Percentiles rank a stretch among this genome's conserved stretches.
Evolutionary conservation across 1,140 invertebrate genomes (phyloP).

Genomic region (Drosophila sturtevanti): DNA sequence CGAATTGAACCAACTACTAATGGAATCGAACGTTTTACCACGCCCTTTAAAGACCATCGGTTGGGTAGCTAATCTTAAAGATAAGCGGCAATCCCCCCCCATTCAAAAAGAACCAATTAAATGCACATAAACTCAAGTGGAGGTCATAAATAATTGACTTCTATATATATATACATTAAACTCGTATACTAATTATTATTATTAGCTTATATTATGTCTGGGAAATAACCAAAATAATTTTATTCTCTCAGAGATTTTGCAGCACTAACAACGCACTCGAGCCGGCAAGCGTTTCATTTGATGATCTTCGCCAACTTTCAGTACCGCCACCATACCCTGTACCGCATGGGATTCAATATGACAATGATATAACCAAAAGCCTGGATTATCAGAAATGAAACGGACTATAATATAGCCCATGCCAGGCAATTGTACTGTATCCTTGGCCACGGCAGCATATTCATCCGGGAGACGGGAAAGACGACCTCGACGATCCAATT

Average conservation of each 20-base stretch:
- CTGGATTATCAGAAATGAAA: constrained; percentile 75
- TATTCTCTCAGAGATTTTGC: background rate
- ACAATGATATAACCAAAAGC: constrained; percentile 79
- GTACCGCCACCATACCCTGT: constrained; percentile 84
- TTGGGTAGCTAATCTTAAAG: background rate
- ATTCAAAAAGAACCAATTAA: constrained; percentile 11
- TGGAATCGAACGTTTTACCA: background rate
- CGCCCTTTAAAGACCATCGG: constrained; percentile 17
- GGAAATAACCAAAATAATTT: background rate
- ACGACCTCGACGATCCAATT: constrained; percentile 65
- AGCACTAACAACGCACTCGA: constrained; percentile 50
- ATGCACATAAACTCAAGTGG: constrained; percentile 15
- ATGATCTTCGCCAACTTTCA: constrained; percentile 83
- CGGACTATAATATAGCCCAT: constrained; percentile 74
- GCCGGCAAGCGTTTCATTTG: constrained; percentile 75
- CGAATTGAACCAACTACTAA: constrained; percentile 12
- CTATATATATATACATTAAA: background rate
- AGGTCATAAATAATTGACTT: background rate
- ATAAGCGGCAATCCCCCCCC: constrained; percentile 14
- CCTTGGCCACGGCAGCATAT: constrained; percentile 67
- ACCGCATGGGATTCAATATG: constrained; percentile 83
- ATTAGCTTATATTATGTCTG: background rate
- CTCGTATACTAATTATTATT: background rate
- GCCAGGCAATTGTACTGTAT: constrained; percentile 71
- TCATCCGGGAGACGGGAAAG: constrained; percentile 57